Conservation (phyloP, 2,797 vertebrate genomes). For the Enoplosus armatus region DNA sequence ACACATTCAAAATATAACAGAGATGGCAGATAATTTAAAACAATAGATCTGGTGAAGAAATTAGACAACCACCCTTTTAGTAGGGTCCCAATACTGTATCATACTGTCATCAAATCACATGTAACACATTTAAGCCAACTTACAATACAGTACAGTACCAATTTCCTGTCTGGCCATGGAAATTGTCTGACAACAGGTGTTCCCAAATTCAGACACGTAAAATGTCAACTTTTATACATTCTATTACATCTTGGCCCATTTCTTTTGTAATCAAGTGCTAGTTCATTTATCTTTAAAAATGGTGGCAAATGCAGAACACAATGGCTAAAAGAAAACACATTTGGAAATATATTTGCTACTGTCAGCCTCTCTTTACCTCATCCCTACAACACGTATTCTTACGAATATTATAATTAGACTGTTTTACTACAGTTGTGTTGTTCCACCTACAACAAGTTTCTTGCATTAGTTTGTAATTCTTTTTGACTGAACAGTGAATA, state of each 20-base stretch:
- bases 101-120: conserved; percentile 9
- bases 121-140: neutral
- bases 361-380: neutral
- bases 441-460: neutral
- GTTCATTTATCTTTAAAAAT: neutral
- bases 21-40: neutral
- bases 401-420: neutral
- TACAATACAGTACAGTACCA: conserved; percentile 6
- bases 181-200: conserved; percentile 5
- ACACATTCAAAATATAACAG: conserved; percentile 18
- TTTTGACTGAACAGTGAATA: conserved; percentile 6
- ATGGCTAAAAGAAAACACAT: neutral
- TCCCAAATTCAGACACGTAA: conserved; percentile 23
- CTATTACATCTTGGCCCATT: neutral
- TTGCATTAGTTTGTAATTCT: neutral
- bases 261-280: neutral
- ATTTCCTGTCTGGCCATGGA: conserved; percentile 3
- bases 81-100: neutral
- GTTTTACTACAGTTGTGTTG: neutral
- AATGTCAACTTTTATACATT: conserved; percentile 5
- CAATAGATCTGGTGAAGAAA: neutral
- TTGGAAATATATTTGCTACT: neutral
- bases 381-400: neutral
- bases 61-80: neutral
- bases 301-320: conserved; percentile 18